Evolutionary conservation across 2,888 invertebrate species (phyloP).

Genomic region (Oegoconia quadripuncta): DNA sequence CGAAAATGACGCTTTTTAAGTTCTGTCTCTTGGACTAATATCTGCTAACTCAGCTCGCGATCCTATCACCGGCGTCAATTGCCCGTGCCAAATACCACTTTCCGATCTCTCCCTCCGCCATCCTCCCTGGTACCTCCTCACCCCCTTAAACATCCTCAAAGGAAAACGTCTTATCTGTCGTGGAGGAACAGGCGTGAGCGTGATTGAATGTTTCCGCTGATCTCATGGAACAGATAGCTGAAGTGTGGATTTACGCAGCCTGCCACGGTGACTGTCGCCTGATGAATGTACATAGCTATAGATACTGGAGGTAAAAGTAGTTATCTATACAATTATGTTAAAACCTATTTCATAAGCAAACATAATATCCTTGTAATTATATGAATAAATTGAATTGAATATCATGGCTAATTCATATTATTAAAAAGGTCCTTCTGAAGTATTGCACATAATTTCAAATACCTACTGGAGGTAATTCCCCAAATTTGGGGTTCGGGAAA

Average conservation of each 20-base stretch:
- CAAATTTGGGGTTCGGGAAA: too few relatives aligned
- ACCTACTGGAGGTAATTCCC: too few relatives aligned
- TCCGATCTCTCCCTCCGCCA: constrained; percentile 38
- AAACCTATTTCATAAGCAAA: too few relatives aligned
- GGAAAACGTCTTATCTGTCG: constrained; percentile 55
- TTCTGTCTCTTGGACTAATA: constrained; percentile 41
- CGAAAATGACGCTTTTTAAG: not conserved
- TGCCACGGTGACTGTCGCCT: too few relatives aligned
- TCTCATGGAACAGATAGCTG: constrained; percentile 21
- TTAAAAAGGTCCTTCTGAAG: too few relatives aligned
- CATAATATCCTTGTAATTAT: too few relatives aligned
- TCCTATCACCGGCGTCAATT: constrained; percentile 79
- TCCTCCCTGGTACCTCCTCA: constrained; percentile 22
- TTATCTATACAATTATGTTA: too few relatives aligned
- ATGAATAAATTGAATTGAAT: too few relatives aligned
- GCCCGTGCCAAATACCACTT: constrained; percentile 79
- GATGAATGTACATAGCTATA: too few relatives aligned
- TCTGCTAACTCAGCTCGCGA: constrained; percentile 74
- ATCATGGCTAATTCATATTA: too few relatives aligned
- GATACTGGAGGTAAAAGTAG: too few relatives aligned
- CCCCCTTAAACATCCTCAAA: constrained; percentile 26
- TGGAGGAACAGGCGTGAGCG: constrained; percentile 49
- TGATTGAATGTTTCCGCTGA: constrained; percentile 75
- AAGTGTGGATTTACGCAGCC: constrained; percentile 9
- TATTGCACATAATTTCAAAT: too few relatives aligned